Percentiles rank a stretch among this genome's conserved stretches.
These are phyloP conservation scores for Sarcophaga peregrina DNA, from an alignment of 1,140 invertebrate genomes.

Conservation along the genomic window DNA sequence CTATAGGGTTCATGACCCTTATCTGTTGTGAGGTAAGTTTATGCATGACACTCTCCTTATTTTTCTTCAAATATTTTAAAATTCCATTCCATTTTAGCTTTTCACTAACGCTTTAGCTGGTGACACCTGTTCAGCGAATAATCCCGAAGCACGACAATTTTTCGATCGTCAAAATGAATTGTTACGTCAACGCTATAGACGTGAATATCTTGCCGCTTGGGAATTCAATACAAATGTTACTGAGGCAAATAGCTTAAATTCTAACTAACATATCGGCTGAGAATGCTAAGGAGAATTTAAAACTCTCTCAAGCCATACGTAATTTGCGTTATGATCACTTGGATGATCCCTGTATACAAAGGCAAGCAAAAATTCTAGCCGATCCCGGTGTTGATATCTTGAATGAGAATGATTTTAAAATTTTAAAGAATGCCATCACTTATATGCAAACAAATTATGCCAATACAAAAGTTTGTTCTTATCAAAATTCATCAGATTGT, in stretches of 20 bases:
- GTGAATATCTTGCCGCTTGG: constrained; percentile 51
- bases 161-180: constrained; percentile 56
- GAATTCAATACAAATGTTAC: constrained; percentile 62
- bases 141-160: constrained; percentile 50
- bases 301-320: constrained; percentile 51
- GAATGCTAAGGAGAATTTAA: constrained; percentile 54
- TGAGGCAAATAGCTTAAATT: constrained; percentile 53
- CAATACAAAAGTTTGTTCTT: constrained; percentile 81
- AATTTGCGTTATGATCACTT: constrained; percentile 49
- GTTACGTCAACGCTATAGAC: constrained; percentile 52
- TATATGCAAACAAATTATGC: constrained; percentile 84
- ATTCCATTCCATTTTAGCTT: background rate
- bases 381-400: constrained; percentile 54
- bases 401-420: constrained; percentile 51
- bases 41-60: no score
- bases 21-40: background rate
- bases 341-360: constrained; percentile 52
- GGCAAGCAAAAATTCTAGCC: constrained; percentile 55
- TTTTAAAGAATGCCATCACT: constrained; percentile 74
- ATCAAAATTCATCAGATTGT: constrained; percentile 76
- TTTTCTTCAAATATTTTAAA: background rate
- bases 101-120: background rate
- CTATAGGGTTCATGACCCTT: background rate
- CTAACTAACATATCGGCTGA: constrained; percentile 56
- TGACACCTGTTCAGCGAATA: constrained; percentile 24